phyloP scores from a whole-genome alignment of 2,113 vertebrate species.

The Rhizomys pruinosus region DNA sequence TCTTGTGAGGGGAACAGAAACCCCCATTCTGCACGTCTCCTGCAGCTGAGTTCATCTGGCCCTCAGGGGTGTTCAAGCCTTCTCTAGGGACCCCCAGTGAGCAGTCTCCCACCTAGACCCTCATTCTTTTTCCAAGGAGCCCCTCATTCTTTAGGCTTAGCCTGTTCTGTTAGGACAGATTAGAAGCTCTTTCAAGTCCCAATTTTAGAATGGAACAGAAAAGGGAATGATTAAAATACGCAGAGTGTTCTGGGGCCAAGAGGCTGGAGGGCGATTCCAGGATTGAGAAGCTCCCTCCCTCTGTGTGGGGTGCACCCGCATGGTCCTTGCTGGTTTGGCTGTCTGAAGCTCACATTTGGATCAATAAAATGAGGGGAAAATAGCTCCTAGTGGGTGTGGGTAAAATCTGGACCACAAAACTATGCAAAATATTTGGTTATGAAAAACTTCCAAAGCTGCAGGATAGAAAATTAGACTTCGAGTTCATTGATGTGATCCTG shows the following conservation, averaged over 20 bases:
- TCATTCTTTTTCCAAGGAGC: neutral
- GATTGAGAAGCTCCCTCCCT: neutral
- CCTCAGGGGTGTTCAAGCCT: neutral
- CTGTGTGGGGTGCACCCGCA: no score
- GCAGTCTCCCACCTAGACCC: neutral
- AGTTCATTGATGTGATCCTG: neutral
- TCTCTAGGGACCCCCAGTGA: neutral
- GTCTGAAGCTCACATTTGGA: neutral
- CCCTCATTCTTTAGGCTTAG: neutral
- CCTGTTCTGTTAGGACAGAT: neutral
- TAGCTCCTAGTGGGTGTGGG: neutral
- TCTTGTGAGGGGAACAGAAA: neutral
- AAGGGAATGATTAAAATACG: neutral
- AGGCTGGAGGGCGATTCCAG: neutral
- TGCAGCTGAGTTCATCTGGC: neutral
- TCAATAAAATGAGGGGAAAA: neutral
- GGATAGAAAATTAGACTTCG: conserved; percentile 12
- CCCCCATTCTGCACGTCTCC: neutral
- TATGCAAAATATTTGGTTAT: neutral
- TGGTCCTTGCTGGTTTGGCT: neutral
- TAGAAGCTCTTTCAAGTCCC: neutral
- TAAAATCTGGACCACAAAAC: neutral
- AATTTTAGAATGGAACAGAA: neutral
- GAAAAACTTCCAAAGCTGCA: neutral
- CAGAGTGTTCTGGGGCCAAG: neutral